Conservation (phyloP, 2,113 vertebrate species). For the Amblyornis subalaris region DNA sequence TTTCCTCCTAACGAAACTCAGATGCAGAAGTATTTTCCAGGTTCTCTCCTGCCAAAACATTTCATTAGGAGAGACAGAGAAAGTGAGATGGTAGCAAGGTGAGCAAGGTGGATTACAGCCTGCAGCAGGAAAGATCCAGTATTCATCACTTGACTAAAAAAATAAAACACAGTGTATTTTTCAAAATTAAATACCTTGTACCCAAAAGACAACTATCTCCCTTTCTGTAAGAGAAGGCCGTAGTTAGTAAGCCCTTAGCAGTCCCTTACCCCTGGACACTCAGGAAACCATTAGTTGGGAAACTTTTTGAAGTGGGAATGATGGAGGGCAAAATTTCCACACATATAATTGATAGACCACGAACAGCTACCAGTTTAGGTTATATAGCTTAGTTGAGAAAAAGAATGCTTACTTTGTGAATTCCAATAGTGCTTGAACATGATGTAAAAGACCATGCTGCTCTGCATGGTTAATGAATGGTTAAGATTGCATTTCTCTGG, state of each 20-base stretch:
- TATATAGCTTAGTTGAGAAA: not conserved
- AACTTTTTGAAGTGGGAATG: not conserved
- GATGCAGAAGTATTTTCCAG: not conserved
- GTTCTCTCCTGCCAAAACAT: not conserved
- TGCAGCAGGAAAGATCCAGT: not conserved
- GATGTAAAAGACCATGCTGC: not conserved
- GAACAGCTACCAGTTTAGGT: not conserved
- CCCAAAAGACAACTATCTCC: not conserved
- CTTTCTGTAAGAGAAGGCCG: not conserved
- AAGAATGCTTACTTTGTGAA: not conserved
- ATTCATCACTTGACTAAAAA: not conserved
- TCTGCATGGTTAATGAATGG: not conserved
- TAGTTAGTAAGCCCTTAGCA: not conserved
- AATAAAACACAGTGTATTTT: not conserved
- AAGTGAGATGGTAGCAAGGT: not conserved
- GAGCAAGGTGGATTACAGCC: not conserved
- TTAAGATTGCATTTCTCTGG: not conserved
- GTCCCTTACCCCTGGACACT: not conserved
- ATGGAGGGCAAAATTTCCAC: not conserved
- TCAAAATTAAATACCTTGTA: not conserved
- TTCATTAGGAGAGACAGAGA: not conserved
- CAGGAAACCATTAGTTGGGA: not conserved
- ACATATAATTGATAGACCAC: not conserved
- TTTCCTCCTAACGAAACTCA: not conserved
- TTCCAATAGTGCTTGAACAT: not conserved